These are phyloP conservation scores for Oscheius sp. DNA, from an alignment of 2,888 invertebrate species.

Conservation along the genomic window DNA sequence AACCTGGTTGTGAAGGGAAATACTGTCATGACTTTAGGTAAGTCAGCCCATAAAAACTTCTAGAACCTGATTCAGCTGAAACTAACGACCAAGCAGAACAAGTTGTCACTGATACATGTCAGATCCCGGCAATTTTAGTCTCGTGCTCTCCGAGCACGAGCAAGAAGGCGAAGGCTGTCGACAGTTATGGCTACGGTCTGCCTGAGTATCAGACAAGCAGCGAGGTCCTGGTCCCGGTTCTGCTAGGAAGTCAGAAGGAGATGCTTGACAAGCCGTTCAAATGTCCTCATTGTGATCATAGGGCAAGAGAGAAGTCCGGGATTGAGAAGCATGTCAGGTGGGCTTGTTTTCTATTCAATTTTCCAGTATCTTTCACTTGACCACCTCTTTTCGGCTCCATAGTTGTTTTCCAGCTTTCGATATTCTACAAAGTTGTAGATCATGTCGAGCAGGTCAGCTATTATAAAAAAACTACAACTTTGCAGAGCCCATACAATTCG, in stretches of 20 bases:
- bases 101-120: not conserved
- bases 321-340: constrained; percentile 64
- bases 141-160: constrained; percentile 6
- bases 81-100: not conserved
- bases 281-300: constrained; percentile 62
- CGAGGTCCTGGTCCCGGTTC: constrained; percentile 47
- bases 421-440: not conserved
- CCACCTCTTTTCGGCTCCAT: no score
- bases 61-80: constrained; percentile 14
- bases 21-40: constrained; percentile 33
- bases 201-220: constrained; percentile 43
- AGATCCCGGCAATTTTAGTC: constrained; percentile 34
- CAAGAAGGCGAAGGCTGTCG: constrained; percentile 26
- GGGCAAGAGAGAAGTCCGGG: constrained; percentile 60
- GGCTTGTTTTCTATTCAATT: not conserved
- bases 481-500: no score
- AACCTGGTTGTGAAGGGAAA: constrained; percentile 34
- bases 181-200: constrained; percentile 50
- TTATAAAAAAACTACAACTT: no score
- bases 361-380: no score
- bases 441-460: not conserved
- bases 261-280: constrained; percentile 62
- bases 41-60: not conserved
- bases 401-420: no score
- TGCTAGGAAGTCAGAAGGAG: constrained; percentile 54